phyloP scores from a whole-genome alignment of 2,888 invertebrate species.

The Drosophila mimica region DNA sequence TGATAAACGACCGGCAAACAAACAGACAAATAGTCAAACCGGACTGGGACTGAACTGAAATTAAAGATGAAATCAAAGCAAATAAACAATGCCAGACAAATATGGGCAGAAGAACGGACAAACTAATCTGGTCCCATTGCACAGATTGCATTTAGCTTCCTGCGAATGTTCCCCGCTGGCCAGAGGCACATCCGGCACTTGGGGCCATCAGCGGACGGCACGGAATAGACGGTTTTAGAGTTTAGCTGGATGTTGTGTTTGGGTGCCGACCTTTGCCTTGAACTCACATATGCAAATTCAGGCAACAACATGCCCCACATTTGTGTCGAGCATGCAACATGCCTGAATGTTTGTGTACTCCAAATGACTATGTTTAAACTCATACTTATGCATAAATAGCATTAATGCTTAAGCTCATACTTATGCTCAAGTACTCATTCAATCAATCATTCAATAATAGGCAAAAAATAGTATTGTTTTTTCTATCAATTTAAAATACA shows the following conservation, averaged over 20 bases:
- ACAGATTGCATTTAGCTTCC: constrained; percentile 29
- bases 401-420: not conserved
- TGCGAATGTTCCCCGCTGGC: constrained; percentile 2
- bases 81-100: constrained; percentile 50
- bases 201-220: constrained; percentile 3
- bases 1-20: constrained; percentile 55
- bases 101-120: constrained; percentile 14
- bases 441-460: not conserved
- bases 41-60: constrained; percentile 32
- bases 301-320: not conserved
- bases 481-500: not conserved
- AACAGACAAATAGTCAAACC: constrained; percentile 16
- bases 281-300: not conserved
- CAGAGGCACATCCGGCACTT: constrained; percentile 41
- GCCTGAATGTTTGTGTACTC: not conserved
- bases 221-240: constrained; percentile 35
- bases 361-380: not conserved
- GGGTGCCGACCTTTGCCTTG: not conserved
- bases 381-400: not conserved
- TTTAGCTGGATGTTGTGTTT: constrained; percentile 32
- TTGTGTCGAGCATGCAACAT: not conserved
- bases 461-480: not conserved
- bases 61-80: constrained; percentile 66
- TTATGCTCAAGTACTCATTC: not conserved
- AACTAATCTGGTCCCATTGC: constrained; percentile 25